A percentile compares a stretch with the other conserved stretches of the same genome.
Conservation (phyloP, 2,113 vertebrate genomes). For the Tenrec ecaudatus region DNA sequence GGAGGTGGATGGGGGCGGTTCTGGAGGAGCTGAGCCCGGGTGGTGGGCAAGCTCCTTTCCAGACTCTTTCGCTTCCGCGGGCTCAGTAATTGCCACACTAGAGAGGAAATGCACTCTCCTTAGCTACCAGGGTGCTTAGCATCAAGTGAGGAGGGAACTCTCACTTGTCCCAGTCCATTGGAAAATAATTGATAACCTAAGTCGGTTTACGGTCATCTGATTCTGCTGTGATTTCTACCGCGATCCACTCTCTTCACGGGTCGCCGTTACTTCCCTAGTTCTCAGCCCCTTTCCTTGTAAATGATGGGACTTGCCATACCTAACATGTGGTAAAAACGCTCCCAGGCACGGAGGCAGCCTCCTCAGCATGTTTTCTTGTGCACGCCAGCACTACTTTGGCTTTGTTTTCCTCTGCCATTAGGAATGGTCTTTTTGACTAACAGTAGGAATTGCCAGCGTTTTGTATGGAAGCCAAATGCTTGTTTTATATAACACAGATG, state of each 20-base stretch:
- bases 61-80: background rate
- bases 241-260: background rate
- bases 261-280: background rate
- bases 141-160: constrained; percentile 57
- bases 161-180: background rate
- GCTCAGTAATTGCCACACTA: constrained; percentile 52
- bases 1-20: background rate
- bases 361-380: background rate
- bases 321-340: background rate
- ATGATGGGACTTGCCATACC: background rate
- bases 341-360: background rate
- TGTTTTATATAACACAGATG: background rate
- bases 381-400: background rate
- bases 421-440: background rate
- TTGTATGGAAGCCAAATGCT: background rate
- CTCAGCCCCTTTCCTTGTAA: background rate
- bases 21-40: background rate
- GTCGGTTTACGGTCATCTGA: background rate
- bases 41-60: background rate
- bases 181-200: background rate
- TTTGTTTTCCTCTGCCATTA: background rate
- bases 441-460: background rate
- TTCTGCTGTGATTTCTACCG: background rate
- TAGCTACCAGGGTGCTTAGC: constrained; percentile 44
- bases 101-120: constrained; percentile 62